Evolutionary conservation across 2,888 invertebrate species (phyloP), one percentile per base, ranked within the genome.

Genomic region (Leucoma salicis): DNA sequence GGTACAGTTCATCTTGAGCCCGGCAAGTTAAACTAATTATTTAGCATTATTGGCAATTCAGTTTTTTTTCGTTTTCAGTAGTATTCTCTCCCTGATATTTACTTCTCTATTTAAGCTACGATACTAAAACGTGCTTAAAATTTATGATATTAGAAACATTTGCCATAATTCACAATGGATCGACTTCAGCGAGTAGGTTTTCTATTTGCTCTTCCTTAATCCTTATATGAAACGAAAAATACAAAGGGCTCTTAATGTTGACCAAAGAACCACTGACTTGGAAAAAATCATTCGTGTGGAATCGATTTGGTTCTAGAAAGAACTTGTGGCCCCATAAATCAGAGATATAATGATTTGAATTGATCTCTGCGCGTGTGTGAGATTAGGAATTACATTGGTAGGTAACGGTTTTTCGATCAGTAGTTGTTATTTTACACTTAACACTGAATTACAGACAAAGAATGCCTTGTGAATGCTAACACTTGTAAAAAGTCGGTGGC

Each of bases 271-370:
- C 74, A 68, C 64, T 78, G 81, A 79, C 66, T 74, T 74, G 81
- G 81, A 85, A 87, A 82, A 76, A 76, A 35, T 68, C 72, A 69
- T 71, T 74, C 74, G 49, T 36, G 67, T 64, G 82, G 82, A 83
- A 82, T 64, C 66, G 71, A 79, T 82, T 75, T 64, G 64, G 64
- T 63, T 65, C 65, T 60, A 73, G 70, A 80, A 77, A 66, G 69
- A 59, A 66, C 66, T 71, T 53, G 68, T 70, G 75, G 74, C 70
- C 65, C 70, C 74, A 78, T 76, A 78, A 74, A 74, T 72, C 66
- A 68, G 59, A 45, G 52, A 57, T 58, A 60, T 63, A 63, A 62
- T 68, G 54, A 62, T 63, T 63, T 37, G 27, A 39, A 50, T 45
- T 43, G 49, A 52, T 56, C 45, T 54, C 50, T 52, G 48, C 45